Percentiles rank a stretch among this genome's conserved stretches.
These are phyloP conservation scores for Marcusenius ussheri DNA, from an alignment of 2,113 vertebrate species.

Conservation along the genomic window DNA sequence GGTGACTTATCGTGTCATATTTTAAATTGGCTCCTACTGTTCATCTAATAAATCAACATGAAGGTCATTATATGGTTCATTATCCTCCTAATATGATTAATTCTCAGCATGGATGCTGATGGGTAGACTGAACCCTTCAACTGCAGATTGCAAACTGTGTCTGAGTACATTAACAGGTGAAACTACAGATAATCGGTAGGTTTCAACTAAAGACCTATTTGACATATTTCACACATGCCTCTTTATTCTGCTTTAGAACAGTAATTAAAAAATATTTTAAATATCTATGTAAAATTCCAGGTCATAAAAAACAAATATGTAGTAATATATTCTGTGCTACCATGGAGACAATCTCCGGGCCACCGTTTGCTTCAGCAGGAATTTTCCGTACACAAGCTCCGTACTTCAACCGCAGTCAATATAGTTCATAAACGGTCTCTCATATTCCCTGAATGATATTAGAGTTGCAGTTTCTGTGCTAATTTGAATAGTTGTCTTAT, in stretches of 20 bases:
- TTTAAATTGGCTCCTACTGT: constrained; percentile 60
- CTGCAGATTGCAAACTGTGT: background rate
- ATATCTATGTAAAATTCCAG: background rate
- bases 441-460: background rate
- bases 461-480: background rate
- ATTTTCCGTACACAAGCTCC: background rate
- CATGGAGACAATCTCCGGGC: background rate
- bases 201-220: background rate
- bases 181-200: background rate
- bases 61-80: constrained; percentile 71
- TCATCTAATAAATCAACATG: constrained; percentile 72
- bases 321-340: background rate
- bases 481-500: background rate
- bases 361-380: background rate
- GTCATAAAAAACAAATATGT: background rate
- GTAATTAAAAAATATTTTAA: background rate
- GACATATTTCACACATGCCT: background rate
- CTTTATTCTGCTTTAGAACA: background rate
- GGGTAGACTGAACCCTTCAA: background rate
- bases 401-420: background rate
- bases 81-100: constrained; percentile 69
- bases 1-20: constrained; percentile 57
- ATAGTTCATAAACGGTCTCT: background rate
- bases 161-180: background rate
- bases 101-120: constrained; percentile 39